Evolutionary conservation across 2,113 vertebrate genomes (phyloP).

Genomic region (Cebus imitator): DNA sequence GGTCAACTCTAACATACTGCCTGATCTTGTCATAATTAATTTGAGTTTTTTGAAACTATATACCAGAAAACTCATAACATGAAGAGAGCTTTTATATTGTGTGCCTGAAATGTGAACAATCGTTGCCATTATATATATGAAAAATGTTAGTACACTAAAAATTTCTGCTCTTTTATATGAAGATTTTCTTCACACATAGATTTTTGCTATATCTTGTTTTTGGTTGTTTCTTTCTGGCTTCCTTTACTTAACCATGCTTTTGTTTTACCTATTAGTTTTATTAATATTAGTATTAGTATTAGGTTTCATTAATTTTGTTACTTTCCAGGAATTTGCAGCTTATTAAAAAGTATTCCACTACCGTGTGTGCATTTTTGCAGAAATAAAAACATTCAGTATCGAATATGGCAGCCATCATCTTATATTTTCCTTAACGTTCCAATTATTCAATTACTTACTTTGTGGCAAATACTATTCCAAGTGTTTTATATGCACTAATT

Average conservation of each 20-base stretch:
- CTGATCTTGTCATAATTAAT: background rate
- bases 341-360: background rate
- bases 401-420: background rate
- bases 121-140: background rate
- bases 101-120: background rate
- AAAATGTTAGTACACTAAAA: background rate
- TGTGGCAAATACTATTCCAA: background rate
- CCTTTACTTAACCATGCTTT: background rate
- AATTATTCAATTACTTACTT: background rate
- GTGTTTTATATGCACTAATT: background rate
- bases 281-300: background rate
- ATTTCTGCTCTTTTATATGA: background rate
- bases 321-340: background rate
- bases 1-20: background rate
- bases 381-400: background rate
- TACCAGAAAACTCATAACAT: background rate
- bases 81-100: background rate
- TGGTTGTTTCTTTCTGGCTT: background rate
- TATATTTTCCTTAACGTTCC: background rate
- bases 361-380: background rate
- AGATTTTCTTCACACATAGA: background rate
- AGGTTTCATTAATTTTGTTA: background rate
- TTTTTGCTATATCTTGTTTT: background rate
- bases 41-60: background rate
- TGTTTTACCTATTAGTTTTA: background rate